Base-by-base conservation (phyloP, 2,888 invertebrate genomes). In the Caenorhabditis sulstoni region DNA sequence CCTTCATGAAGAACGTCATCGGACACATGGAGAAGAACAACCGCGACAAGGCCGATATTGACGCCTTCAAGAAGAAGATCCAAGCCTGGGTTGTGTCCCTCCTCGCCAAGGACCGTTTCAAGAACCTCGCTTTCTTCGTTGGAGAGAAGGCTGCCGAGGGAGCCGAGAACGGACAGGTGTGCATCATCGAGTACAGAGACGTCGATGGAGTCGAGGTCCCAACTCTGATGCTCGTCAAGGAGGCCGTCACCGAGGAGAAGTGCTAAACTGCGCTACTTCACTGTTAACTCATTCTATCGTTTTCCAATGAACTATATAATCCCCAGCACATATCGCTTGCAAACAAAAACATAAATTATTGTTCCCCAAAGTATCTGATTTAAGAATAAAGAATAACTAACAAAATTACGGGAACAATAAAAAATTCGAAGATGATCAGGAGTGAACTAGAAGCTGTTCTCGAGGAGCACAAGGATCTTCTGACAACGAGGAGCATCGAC, bases 141-240 rank as follows among this genome's bases (percentile, higher is more conserved):
- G 88, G 88, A 71, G 89, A 90, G 79, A 83, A 81, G 73, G 85
- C 85, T 79, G 90, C 89, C 62, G 89, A 90, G 50, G 89, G 89
- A 65, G 82, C 82, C n/a, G 89, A 85, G 8, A 88, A 89, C 67
- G 89, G 89, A 16, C 89, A 89, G 79, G 94, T 97, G n/a, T 95
- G 94, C 79, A 93, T 97, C 91, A 93, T 95, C 92, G 96, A 96
- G 91, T 97, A 96, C 92, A 74, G 84, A 64, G 84, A 84, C 66
- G 82, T 78, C 50, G 79, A 84, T 61, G 84, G 84, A 75, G 74
- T 78, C 45, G 84, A 84, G 47, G 71, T 94, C 62, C 97, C 97
- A 61, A 94, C 96, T 87, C 93, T 97, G 91, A 95, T 96, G 94
- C 96, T 96, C 92, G 96, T 96, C 92, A 97, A 96, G 92, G 96